Evolutionary conservation across 2,888 invertebrate species (phyloP).

Genomic region (Melitaea athalia): DNA sequence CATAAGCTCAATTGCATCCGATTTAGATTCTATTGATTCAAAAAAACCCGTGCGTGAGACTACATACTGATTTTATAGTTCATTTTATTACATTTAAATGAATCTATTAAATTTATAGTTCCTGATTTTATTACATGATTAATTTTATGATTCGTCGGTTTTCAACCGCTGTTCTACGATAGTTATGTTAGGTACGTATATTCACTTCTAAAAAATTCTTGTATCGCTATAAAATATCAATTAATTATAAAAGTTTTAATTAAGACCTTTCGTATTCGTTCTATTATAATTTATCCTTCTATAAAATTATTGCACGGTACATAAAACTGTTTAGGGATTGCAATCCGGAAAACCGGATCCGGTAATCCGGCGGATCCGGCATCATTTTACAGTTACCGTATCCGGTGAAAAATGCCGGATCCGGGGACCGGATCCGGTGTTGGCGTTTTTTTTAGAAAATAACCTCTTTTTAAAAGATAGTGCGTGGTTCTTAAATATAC

Average conservation of each 20-base stretch:
- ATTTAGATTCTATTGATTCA: constrained; percentile 71
- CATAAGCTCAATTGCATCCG: constrained; percentile 72
- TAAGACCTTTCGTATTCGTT: constrained; percentile 11
- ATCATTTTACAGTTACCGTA: too few species aligned
- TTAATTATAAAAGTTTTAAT: constrained; percentile 22
- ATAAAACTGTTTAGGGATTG: constrained; percentile 1
- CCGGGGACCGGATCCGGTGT: too few species aligned
- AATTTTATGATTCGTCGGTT: constrained; percentile 67
- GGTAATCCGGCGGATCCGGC: too few species aligned
- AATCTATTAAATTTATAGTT: constrained; percentile 76
- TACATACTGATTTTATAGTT: constrained; percentile 72
- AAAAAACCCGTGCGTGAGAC: constrained; percentile 65
- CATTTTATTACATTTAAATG: constrained; percentile 77
- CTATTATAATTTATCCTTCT: constrained; percentile 12
- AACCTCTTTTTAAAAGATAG: too few species aligned
- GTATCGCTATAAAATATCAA: constrained; percentile 16
- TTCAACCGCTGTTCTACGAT: constrained; percentile 46
- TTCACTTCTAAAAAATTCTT: constrained; percentile 24
- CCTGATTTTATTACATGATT: constrained; percentile 57
- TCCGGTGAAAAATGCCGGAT: too few species aligned
- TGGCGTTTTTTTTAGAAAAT: too few species aligned
- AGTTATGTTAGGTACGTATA: constrained; percentile 22
- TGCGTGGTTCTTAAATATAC: too few species aligned
- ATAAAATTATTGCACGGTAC: constrained; percentile 4
- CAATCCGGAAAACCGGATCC: too few species aligned